phyloP scores from a whole-genome alignment of 2,113 vertebrate species.

The Brienomyrus longianalis region DNA sequence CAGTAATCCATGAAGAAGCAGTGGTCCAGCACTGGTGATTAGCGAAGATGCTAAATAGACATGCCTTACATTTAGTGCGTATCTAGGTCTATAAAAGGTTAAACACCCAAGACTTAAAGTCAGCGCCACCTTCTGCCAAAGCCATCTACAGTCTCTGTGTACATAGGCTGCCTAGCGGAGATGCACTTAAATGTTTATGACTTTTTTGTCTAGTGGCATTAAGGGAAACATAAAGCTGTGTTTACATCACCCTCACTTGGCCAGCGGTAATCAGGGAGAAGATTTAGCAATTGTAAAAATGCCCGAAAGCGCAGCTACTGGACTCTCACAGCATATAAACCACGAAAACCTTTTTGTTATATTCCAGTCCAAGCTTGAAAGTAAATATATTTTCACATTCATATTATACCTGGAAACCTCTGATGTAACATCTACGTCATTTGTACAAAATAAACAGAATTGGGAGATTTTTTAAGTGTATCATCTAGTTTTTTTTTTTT shows the following conservation, averaged over 20 bases:
- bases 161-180: slow-evolving; percentile 29
- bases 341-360: not conserved
- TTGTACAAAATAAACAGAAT: not conserved
- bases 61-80: not conserved
- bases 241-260: slow-evolving; percentile 43
- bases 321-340: slow-evolving; percentile 33
- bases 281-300: slow-evolving; percentile 32
- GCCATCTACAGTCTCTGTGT: slow-evolving; percentile 20
- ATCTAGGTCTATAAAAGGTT: not conserved
- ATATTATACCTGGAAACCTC: not conserved
- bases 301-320: slow-evolving; percentile 26
- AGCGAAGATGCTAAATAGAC: not conserved
- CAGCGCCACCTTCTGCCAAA: slow-evolving; percentile 24
- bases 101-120: slow-evolving; percentile 15
- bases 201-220: slow-evolving; percentile 37
- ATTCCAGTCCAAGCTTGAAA: not conserved
- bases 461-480: not conserved
- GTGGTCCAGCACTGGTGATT: not conserved
- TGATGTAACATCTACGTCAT: not conserved
- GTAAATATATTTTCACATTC: slow-evolving; percentile 18
- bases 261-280: slow-evolving; percentile 36
- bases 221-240: slow-evolving; percentile 36
- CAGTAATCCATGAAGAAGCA: not conserved
- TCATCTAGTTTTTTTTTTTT: not conserved
- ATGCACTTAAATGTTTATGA: slow-evolving; percentile 31